Conservation (phyloP, 1,140 invertebrate genomes). For the Scaptodrosophila lebanonensis region DNA sequence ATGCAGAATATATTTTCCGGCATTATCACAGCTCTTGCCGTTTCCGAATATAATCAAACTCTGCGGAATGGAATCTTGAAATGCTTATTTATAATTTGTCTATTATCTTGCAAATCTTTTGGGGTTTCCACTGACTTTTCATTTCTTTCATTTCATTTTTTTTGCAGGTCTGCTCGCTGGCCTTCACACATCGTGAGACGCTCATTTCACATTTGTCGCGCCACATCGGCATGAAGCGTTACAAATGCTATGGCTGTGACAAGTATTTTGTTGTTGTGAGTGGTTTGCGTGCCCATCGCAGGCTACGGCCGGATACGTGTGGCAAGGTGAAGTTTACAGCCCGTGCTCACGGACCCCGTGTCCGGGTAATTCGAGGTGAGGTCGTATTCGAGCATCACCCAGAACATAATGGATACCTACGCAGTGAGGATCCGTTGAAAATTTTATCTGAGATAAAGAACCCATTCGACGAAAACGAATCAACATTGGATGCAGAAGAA, state of each 20-base stretch:
- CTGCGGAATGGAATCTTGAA: too few species aligned
- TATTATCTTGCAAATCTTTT: background rate
- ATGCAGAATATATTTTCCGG: too few species aligned
- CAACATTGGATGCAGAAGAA: background rate
- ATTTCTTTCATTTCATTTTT: background rate
- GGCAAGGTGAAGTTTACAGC: conserved; percentile 68
- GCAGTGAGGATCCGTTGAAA: conserved; percentile 63
- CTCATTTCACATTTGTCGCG: conserved; percentile 69
- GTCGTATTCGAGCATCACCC: conserved; percentile 67
- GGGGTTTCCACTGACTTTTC: background rate
- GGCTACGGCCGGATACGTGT: conserved; percentile 63
- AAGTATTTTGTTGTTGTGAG: conserved; percentile 71
- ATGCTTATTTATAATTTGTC: background rate
- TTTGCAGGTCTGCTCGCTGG: conserved; percentile 55
- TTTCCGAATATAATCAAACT: too few species aligned
- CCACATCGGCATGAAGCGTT: conserved; percentile 74
- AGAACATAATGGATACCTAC: conserved; percentile 62
- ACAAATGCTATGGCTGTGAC: conserved; percentile 72
- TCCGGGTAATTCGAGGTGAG: conserved; percentile 61
- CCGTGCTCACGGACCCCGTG: conserved; percentile 65
- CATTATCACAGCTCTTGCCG: too few species aligned
- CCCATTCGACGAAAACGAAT: background rate
- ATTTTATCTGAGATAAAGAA: conserved; percentile 49
- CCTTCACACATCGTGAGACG: conserved; percentile 71
- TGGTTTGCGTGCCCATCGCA: conserved; percentile 67